A percentile compares a stretch with the other conserved stretches of the same genome.
These are phyloP conservation scores for Hypotaenidia okinawae DNA, from an alignment of 2,797 vertebrate species.

Conservation along the genomic window DNA sequence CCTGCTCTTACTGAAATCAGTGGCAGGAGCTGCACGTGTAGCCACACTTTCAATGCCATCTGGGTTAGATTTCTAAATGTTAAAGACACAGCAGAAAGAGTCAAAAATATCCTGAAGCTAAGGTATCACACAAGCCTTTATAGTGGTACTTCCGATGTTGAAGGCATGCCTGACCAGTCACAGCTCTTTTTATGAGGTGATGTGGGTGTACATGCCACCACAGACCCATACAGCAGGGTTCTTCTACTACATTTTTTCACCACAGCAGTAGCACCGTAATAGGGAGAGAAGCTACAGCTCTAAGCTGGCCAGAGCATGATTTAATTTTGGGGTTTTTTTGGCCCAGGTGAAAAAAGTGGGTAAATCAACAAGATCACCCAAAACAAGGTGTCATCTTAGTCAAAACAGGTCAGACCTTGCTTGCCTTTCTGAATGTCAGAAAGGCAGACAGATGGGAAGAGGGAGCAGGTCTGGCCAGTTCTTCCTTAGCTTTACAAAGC, in stretches of 20 bases:
- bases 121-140: background rate
- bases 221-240: background rate
- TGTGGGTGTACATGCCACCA: background rate
- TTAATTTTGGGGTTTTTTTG: background rate
- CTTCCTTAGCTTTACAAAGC: background rate
- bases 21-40: background rate
- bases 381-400: background rate
- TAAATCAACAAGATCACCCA: background rate
- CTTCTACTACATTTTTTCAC: background rate
- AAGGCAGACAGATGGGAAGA: background rate
- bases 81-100: background rate
- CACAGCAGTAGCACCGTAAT: background rate
- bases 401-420: background rate
- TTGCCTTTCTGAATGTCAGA: background rate
- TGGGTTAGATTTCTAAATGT: background rate
- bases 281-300: background rate
- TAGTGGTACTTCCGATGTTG: background rate
- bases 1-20: background rate
- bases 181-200: background rate
- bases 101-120: background rate
- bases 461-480: background rate
- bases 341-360: background rate
- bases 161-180: background rate
- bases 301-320: background rate
- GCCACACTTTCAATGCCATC: background rate